Base-by-base conservation (phyloP, 2,797 vertebrate species). In the Typhlichthys subterraneus region DNA sequence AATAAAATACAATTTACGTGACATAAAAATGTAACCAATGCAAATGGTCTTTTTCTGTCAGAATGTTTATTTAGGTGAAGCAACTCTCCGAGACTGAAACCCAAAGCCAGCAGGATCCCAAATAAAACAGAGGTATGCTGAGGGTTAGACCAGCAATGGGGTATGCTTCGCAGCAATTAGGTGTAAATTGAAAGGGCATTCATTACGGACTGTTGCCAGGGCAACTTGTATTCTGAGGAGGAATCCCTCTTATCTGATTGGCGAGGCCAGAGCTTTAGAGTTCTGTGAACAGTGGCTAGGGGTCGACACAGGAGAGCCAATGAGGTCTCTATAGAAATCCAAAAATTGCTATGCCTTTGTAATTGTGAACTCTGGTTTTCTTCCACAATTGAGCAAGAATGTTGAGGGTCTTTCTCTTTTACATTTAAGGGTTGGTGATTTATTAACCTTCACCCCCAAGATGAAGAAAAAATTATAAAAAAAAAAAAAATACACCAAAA, bases 131-230 rank as follows among this genome's bases (percentile, higher is more conserved):
- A 23, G 14, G 70, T 49, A 11, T 63, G 12, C 23, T 17, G 33
- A 81, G 77, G 61, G 56, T 59, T 59, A 67, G 46, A 69, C 64
- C 12, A 70, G 61, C 77, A 80, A 76, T 89, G 84, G 93, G 94
- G 95, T 94, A 93, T 85, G 82, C 87, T 86, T 90, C 92, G 81
- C 88, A 86, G 85, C 93, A 93, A 93, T 94, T 91, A 94, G 82
- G 88, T 80, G 90, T 90, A 93, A 90, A 94, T 93, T 93, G 92
- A 93, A 93, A 92, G 91, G 89, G 92, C 89, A 93, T 86, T 93
- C 89, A 94, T 95, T 95, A 92, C 94, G 92, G 57, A 54, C 83
- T n/a, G 95, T 96, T 94, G 91, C 95, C 85, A 88, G 86, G 92
- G 95, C 90, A 94, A 97, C 94, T 73, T 77, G 80, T 75, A 73